A percentile compares a stretch with the other conserved stretches of the same genome.
These are phyloP conservation scores for Callosobruchus maculatus DNA, from an alignment of 2,888 invertebrate genomes.

Conservation along the genomic window DNA sequence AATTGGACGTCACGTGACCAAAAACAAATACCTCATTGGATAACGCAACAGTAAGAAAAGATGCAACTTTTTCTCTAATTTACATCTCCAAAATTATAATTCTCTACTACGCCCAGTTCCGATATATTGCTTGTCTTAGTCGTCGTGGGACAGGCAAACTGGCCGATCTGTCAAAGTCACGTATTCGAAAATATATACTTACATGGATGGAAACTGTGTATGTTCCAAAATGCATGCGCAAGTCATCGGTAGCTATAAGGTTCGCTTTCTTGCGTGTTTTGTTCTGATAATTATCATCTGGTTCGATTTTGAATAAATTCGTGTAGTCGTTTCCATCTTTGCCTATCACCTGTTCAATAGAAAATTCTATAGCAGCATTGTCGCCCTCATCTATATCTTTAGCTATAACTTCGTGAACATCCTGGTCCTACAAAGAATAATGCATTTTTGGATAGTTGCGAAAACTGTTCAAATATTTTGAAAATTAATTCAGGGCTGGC, in stretches of 20 bases:
- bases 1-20: no score
- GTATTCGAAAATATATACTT: no score
- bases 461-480: no score
- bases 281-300: slow-evolving; percentile 31
- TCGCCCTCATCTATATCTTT: slow-evolving; percentile 24
- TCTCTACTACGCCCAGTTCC: no score
- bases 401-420: slow-evolving; percentile 27
- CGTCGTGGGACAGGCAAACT: no score
- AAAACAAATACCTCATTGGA: no score
- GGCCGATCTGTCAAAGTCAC: no score
- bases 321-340: slow-evolving; percentile 52
- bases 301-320: slow-evolving; percentile 25
- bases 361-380: slow-evolving; percentile 33
- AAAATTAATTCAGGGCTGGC: no score
- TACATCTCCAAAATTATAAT: no score
- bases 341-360: slow-evolving; percentile 34
- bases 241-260: slow-evolving; percentile 47
- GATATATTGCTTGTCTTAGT: no score
- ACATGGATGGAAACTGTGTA: slow-evolving; percentile 55
- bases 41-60: no score
- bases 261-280: slow-evolving; percentile 42
- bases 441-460: neutral
- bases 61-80: no score
- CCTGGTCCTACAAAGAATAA: slow-evolving; percentile 20
- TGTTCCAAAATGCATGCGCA: slow-evolving; percentile 58